Base-by-base conservation (phyloP, 2,797 vertebrate species). In the Cheirogaleus major region DNA sequence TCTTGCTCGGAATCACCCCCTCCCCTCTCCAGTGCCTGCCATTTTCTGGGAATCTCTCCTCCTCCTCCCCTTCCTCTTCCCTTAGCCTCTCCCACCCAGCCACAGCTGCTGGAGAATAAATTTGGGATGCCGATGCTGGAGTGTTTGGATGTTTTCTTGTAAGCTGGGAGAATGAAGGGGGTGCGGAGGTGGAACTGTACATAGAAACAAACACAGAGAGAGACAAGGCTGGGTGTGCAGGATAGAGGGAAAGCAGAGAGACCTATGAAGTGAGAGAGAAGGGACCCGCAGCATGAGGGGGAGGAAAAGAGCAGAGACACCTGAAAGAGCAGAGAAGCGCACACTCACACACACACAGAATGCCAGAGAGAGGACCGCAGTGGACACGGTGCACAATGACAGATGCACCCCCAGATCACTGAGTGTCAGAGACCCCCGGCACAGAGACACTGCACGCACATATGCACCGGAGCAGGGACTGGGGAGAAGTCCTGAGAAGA, bases 81-180 rank as follows among this genome's bases (percentile, higher is more conserved):
- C 82, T 95, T 30, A 67, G 78, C 88, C 89, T 70, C 43, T 90
- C 89, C 73, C 67, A 61, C 72, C 76, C 38, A 17, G 93, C 95
- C 98, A 55, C 97, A 95, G 85, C 96, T 94, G 96, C 97, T 91
- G 97, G 93, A 96, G 95, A 98, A 97, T 98, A 98, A 97, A 97
- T 79, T 80, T 96, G 97, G 97, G 96, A 89, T 97, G 97, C 96
- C 93, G 89, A 96, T 93, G 93, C 90, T 91, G 78, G 94, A 94
- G 89, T 70, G 97, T 97, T 87, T 61, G 96, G 80, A 79, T 95
- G 88, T 97, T 96, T 97, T 95, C 95, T 95, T 92, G 72, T 95
- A 78, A 96, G 92, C 93, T 87, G 91, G 89, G 72, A 89, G 92
- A 41, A 30, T 27, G 92, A 87, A 93, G 87, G 50, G 91, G 88